These are phyloP conservation scores for Camarhynchus parvulus DNA, from an alignment of 2,113 vertebrate species.

Conservation along the genomic window DNA sequence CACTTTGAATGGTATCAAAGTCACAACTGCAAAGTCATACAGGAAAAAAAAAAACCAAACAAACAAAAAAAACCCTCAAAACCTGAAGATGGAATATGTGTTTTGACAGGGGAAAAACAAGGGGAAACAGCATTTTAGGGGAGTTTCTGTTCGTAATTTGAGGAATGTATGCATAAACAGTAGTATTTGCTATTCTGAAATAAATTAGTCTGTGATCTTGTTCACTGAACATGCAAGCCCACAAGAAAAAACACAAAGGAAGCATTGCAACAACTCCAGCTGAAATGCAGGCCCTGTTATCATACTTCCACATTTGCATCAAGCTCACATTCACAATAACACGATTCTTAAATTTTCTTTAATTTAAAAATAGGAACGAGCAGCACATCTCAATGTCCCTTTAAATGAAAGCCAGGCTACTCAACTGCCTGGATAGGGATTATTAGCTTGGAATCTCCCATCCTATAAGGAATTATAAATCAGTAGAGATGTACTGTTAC, in stretches of 20 bases:
- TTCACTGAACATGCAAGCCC: neutral
- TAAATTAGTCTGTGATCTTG: neutral
- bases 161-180: neutral
- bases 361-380: neutral
- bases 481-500: neutral
- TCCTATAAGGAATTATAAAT: neutral
- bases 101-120: fast-evolving
- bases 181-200: neutral
- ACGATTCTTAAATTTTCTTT: neutral
- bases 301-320: neutral
- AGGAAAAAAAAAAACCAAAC: neutral
- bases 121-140: neutral
- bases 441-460: neutral
- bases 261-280: neutral
- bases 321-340: neutral
- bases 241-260: neutral
- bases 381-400: neutral
- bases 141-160: neutral
- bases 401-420: neutral
- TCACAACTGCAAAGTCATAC: neutral
- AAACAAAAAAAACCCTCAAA: neutral
- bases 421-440: neutral
- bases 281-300: neutral
- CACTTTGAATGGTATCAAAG: neutral
- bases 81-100: neutral